Evolutionary conservation across 2,113 vertebrate species (phyloP).

Genomic region (Polypterus senegalus): DNA sequence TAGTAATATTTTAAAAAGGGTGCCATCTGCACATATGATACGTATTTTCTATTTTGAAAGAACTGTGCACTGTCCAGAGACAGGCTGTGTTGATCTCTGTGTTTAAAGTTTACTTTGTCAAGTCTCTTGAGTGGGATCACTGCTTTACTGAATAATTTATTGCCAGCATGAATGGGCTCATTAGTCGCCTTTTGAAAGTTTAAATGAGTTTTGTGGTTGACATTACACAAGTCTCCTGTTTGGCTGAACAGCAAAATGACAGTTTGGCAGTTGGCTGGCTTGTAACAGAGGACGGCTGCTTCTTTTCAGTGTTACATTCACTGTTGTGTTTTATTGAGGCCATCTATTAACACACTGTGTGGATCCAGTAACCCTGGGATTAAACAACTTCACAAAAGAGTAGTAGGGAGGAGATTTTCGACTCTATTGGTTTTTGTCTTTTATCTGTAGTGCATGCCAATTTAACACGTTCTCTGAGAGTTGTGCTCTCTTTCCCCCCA

Average conservation of each 20-base stretch:
- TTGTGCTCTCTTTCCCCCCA: background rate
- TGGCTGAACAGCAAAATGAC: slow-evolving; percentile 24
- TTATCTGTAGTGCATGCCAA: slow-evolving; percentile 3
- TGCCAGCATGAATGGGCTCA: slow-evolving; percentile 55
- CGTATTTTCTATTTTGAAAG: no score
- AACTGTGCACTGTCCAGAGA: no score
- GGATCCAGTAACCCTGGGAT: slow-evolving; percentile 6
- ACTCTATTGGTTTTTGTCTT: slow-evolving; percentile 3
- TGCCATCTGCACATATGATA: no score
- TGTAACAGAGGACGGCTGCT: slow-evolving; percentile 24
- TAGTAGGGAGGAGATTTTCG: background rate
- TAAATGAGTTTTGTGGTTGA: slow-evolving; percentile 56
- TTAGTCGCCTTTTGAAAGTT: slow-evolving; percentile 68
- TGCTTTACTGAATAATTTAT: slow-evolving; percentile 63
- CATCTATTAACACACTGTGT: background rate
- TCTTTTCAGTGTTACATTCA: slow-evolving; percentile 23
- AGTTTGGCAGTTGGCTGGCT: slow-evolving; percentile 35
- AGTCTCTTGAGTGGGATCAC: slow-evolving; percentile 47
- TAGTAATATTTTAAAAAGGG: no score
- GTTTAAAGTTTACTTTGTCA: slow-evolving; percentile 56
- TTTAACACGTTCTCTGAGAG: background rate
- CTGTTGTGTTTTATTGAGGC: slow-evolving; percentile 26
- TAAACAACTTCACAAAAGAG: background rate
- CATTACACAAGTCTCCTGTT: slow-evolving; percentile 49
- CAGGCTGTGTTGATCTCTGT: slow-evolving; percentile 19